Evolutionary conservation across 2,888 invertebrate genomes (phyloP), one percentile per base, ranked within the genome.

Genomic region (Hirudinaria manillensis): DNA sequence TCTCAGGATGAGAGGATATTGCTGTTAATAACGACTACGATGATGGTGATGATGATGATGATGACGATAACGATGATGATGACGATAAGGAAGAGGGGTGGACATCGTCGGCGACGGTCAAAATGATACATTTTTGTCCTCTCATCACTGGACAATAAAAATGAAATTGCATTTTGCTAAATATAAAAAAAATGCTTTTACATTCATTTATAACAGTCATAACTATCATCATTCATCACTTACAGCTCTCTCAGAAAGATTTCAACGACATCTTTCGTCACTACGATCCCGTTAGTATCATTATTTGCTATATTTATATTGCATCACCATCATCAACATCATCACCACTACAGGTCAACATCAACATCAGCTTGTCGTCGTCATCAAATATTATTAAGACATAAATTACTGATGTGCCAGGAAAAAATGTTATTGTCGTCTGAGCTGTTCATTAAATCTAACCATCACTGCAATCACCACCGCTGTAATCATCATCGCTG

Each of bases 261-360:
- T 77, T 77, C 74, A 76, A 73, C 65, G 75, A 75, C 24, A 77
- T 77, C 56, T 77, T 77, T 70, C 51, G 70, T n/a, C 77, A 77
- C 55, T 77, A 77, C 56, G 77, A 77, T 32, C 77, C 77, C 16
- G 77, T 77, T 55, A 72, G 73, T 34, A 13, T 13, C n/a, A 36
- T 13, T 70, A 34, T 16, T 34, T 16, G 34, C 36, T 16, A 19
- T 16, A 53, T 24, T 53, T 72, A 21, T 16, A 19, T 53, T 13
- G n/a, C 24, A 73, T 73, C 24, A 74, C 34, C 19, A 74, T 3
- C 21, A 66, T 55, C 27, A 66, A 7, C 32, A 74, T 36, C 24
- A 65, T 19, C n/a, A 36, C 16, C 13, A 45, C 13, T 10, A 45
- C n/a, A n/a, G n/a, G n/a, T 45, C 45, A 45, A 1, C 45, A 45